phyloP scores from a whole-genome alignment of 2,888 invertebrate genomes.

The Melangyna quadrimaculata region DNA sequence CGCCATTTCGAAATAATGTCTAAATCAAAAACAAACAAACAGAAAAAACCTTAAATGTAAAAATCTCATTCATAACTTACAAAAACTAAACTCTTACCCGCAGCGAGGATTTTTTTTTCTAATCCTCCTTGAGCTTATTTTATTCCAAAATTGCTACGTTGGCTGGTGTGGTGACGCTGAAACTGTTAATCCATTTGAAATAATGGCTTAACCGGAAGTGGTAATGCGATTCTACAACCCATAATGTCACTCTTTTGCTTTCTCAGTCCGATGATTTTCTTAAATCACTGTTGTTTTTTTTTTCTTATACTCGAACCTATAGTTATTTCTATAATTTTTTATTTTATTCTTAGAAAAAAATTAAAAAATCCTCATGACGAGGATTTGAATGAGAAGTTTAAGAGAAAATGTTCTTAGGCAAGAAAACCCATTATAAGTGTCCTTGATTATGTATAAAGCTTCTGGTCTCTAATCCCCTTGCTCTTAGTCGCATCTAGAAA shows the following conservation, averaged over 20 bases:
- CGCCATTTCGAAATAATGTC: slow-evolving; percentile 21
- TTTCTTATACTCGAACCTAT: too few species aligned
- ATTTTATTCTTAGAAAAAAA: not conserved
- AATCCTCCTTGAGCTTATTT: not conserved
- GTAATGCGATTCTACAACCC: slow-evolving; percentile 1
- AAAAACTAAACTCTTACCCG: not conserved
- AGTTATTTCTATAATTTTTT: slow-evolving; percentile 37
- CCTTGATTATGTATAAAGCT: not conserved
- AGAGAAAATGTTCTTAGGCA: slow-evolving; percentile 43
- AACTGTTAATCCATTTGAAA: slow-evolving; percentile 12
- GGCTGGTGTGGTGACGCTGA: not conserved
- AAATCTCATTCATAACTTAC: slow-evolving; percentile 19
- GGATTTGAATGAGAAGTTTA: not conserved
- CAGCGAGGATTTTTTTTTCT: not conserved
- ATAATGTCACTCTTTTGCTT: slow-evolving; percentile 1
- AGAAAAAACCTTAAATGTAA: not conserved
- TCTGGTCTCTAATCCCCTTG: not conserved
- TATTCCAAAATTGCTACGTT: not conserved
- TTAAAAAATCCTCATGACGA: slow-evolving; percentile 7
- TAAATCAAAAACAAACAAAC: slow-evolving; percentile 7
- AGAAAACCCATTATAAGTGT: not conserved
- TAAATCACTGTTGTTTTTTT: slow-evolving; percentile 36
- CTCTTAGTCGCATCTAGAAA: not conserved
- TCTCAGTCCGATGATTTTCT: slow-evolving; percentile 25
- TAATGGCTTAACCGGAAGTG: not conserved